A percentile compares a stretch with the other conserved stretches of the same genome.
These are phyloP conservation scores for Pelusios castaneus DNA, from an alignment of 2,113 vertebrate species.

Conservation along the genomic window DNA sequence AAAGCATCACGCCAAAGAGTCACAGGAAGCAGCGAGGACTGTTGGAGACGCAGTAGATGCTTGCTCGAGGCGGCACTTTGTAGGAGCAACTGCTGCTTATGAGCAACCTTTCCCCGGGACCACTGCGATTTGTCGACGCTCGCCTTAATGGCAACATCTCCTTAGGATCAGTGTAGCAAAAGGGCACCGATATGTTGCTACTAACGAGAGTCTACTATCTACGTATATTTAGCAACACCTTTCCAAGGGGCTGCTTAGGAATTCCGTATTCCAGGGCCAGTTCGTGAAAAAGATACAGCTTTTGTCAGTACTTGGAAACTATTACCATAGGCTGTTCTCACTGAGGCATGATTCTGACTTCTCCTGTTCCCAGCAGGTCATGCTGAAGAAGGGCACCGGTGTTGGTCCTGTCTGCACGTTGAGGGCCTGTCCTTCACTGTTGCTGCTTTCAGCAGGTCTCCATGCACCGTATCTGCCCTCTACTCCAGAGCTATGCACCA, in stretches of 20 bases:
- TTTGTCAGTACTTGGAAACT: not conserved
- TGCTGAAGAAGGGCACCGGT: not conserved
- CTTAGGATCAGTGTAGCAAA: too few species aligned
- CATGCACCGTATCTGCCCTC: not conserved
- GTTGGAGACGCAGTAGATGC: not conserved
- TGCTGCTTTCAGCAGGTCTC: not conserved
- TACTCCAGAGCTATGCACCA: not conserved
- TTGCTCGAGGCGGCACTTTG: too few species aligned
- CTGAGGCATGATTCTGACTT: too few species aligned
- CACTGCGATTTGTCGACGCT: too few species aligned
- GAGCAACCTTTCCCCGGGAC: too few species aligned
- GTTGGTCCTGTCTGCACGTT: not conserved
- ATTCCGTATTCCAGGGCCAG: not conserved
- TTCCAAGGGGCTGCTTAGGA: not conserved
- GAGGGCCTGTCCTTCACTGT: not conserved
- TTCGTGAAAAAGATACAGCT: not conserved
- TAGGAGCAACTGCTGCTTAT: too few species aligned
- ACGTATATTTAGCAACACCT: not conserved
- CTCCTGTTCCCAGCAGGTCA: too few species aligned
- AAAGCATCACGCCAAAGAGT: not conserved
- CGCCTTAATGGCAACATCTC: too few species aligned
- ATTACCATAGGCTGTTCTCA: not conserved
- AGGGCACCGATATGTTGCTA: too few species aligned
- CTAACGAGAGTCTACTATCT: too few species aligned
- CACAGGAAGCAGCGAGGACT: fast-evolving